A percentile compares a stretch with the other conserved stretches of the same genome.
Conservation (phyloP, 2,888 invertebrate species). For the Lepeophtheirus nordmannii region DNA sequence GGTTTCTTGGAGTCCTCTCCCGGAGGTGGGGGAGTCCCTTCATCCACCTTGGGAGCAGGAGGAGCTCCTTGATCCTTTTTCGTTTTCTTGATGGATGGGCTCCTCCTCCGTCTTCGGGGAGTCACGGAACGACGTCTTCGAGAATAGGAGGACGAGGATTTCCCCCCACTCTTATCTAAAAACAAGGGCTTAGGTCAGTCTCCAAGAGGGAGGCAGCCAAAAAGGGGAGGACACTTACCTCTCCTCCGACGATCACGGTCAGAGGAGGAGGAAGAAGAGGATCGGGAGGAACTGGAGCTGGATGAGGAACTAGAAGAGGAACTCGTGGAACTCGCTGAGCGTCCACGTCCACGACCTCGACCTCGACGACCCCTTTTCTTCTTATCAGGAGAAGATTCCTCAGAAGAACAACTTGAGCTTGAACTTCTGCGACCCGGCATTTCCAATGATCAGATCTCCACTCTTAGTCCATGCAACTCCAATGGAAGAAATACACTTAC, state of each 20-base stretch:
- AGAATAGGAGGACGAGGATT: neutral
- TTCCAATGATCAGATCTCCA: neutral
- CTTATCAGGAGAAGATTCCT: constrained; percentile 2
- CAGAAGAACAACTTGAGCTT: neutral
- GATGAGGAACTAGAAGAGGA: constrained; percentile 40
- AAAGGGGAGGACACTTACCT: neutral
- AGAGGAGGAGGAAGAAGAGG: constrained; percentile 25
- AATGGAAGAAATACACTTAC: too few species aligned
- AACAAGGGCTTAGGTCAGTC: too few species aligned
- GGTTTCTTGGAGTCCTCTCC: neutral
- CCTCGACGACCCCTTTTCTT: neutral
- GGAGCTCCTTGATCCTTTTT: neutral
- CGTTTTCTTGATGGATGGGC: neutral
- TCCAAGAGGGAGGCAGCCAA: too few species aligned
- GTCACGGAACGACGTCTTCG: neutral
- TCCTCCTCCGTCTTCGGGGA: neutral
- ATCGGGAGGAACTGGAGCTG: constrained; percentile 50
- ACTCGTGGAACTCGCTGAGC: constrained; percentile 31
- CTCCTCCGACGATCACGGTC: neutral
- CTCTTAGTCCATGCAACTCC: too few species aligned
- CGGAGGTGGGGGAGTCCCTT: neutral
- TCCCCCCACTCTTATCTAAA: neutral
- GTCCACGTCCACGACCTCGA: neutral
- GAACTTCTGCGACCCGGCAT: neutral
- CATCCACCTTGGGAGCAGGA: neutral